Conservation (phyloP, 2,797 vertebrate genomes). For the Acanthurus lineatus region DNA sequence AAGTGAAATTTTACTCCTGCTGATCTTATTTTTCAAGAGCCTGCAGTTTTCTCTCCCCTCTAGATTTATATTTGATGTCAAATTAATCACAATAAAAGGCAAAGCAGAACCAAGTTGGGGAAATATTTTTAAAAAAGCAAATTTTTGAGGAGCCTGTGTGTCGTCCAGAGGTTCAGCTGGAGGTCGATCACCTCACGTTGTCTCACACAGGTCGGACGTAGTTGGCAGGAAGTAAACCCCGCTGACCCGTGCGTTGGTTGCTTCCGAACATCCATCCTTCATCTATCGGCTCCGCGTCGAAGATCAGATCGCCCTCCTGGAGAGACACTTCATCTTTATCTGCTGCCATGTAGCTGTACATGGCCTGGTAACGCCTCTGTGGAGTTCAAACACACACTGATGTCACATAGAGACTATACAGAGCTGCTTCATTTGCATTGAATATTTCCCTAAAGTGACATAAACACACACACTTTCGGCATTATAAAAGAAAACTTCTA, state of each 20-base stretch:
- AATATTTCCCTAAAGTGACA: conserved; percentile 18
- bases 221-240: conserved; percentile 96
- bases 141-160: conserved; percentile 14
- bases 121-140: background rate
- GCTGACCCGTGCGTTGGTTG: conserved; percentile 95
- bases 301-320: conserved; percentile 92
- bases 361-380: conserved; percentile 91
- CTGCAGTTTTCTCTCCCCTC: too few species aligned
- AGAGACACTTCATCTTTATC: conserved; percentile 96
- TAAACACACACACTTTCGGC: background rate
- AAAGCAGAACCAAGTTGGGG: background rate
- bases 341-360: conserved; percentile 93
- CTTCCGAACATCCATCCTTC: conserved; percentile 97
- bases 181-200: background rate
- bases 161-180: too few species aligned
- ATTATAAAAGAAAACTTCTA: background rate
- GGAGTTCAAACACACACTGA: background rate
- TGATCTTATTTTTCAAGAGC: background rate
- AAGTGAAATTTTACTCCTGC: background rate
- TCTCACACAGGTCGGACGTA: conserved; percentile 93
- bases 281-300: conserved; percentile 95
- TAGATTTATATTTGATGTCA: background rate
- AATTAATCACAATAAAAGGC: background rate
- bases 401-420: background rate
- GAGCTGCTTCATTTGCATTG: conserved; percentile 30